These are phyloP conservation scores for Bovichtus variegatus DNA, from an alignment of 2,797 vertebrate species.

Conservation along the genomic window DNA sequence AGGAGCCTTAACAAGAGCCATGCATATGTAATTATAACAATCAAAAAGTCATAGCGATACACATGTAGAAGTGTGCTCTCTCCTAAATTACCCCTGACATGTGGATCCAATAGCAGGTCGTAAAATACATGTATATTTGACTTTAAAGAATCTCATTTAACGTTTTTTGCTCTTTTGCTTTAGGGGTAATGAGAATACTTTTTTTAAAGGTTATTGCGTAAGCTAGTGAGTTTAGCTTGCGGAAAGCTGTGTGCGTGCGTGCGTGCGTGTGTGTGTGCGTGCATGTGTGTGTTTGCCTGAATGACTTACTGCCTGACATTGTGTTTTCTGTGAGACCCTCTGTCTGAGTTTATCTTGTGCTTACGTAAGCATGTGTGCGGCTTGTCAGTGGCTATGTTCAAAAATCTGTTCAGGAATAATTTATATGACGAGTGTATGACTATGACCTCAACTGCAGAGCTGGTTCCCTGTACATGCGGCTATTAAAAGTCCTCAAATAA, in stretches of 20 bases:
- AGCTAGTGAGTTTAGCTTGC: constrained; percentile 34
- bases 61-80: constrained; percentile 56
- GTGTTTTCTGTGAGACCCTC: constrained; percentile 39
- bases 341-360: constrained; percentile 33
- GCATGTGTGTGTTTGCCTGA: constrained; percentile 12
- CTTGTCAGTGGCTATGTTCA: constrained; percentile 33
- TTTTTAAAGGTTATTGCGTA: constrained; percentile 46
- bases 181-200: constrained; percentile 47
- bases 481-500: constrained; percentile 8
- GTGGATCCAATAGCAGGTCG: constrained; percentile 62
- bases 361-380: constrained; percentile 26
- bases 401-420: constrained; percentile 46
- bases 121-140: constrained; percentile 66
- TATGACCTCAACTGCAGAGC: constrained; percentile 27
- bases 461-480: constrained; percentile 14
- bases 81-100: constrained; percentile 66
- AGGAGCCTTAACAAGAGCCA: constrained; percentile 73
- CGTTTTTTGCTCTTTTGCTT: constrained; percentile 37
- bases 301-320: constrained; percentile 37
- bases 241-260: constrained; percentile 18
- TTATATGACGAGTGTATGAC: constrained; percentile 27
- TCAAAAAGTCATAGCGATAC: constrained; percentile 71
- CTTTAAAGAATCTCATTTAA: constrained; percentile 50
- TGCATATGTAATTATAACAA: constrained; percentile 75
- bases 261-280: constrained; percentile 7